A percentile compares a stretch with the other conserved stretches of the same genome.
These are phyloP conservation scores for Emberiza fucata DNA, from an alignment of 2,113 vertebrate genomes.

Conservation along the genomic window DNA sequence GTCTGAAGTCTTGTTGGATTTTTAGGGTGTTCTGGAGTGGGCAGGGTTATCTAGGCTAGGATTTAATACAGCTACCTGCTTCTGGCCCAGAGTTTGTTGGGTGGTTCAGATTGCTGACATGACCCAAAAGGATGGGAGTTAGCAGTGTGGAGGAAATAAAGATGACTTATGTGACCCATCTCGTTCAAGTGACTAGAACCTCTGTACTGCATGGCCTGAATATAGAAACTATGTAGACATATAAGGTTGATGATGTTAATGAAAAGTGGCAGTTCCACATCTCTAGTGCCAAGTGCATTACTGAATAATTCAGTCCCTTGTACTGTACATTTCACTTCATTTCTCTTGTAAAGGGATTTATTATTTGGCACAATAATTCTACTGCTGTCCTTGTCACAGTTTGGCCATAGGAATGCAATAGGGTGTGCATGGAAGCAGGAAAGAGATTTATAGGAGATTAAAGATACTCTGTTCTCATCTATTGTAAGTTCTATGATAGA, in stretches of 20 bases:
- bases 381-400: background rate
- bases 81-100: background rate
- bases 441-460: background rate
- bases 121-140: background rate
- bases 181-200: background rate
- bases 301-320: slow-evolving; percentile 14
- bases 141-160: background rate
- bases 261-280: background rate
- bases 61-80: background rate
- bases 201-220: background rate
- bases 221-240: background rate
- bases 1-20: background rate
- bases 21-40: background rate
- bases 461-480: background rate
- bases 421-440: background rate
- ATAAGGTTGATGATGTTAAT: background rate
- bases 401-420: background rate
- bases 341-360: background rate
- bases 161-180: background rate
- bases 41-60: background rate
- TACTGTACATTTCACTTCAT: background rate
- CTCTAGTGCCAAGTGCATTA: background rate
- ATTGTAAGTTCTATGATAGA: background rate
- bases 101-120: background rate
- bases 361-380: background rate